phyloP scores from a whole-genome alignment of 2,797 vertebrate species.

The Manis crassicaudata region DNA sequence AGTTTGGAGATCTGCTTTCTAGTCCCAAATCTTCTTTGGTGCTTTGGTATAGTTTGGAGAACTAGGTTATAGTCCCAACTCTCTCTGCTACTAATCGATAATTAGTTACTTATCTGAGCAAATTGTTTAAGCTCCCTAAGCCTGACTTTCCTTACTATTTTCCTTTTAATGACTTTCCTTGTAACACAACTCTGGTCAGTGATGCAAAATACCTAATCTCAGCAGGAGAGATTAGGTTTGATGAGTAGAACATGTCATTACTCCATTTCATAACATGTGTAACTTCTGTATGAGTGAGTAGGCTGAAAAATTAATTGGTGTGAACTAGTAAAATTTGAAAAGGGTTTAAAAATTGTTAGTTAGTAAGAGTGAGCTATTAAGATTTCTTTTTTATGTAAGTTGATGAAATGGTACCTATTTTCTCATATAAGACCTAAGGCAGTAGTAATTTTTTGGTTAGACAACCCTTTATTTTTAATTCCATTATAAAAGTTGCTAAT shows the following conservation, averaged over 20 bases:
- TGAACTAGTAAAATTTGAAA: conserved; percentile 28
- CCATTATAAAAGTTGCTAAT: conserved; percentile 1
- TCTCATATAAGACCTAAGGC: neutral
- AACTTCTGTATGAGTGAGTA: neutral
- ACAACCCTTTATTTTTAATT: conserved; percentile 23
- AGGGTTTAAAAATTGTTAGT: conserved; percentile 42
- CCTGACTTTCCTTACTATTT: neutral
- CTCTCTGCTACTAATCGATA: neutral
- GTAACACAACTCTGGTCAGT: neutral
- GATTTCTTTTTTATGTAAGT: conserved; percentile 30
- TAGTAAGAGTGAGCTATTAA: conserved; percentile 45
- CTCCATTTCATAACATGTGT: neutral
- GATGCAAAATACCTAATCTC: conserved; percentile 27
- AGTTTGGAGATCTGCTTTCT: neutral
- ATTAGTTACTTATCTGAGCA: conserved; percentile 21
- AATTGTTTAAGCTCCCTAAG: conserved; percentile 15
- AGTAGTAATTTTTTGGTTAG: neutral
- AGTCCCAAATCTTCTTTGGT: neutral
- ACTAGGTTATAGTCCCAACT: neutral
- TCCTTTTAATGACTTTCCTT: neutral
- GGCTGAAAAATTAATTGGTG: conserved; percentile 2
- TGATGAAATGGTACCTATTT: conserved; percentile 64
- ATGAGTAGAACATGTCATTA: neutral
- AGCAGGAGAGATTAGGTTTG: conserved; percentile 9
- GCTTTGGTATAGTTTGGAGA: neutral